Conservation (phyloP, 2,888 invertebrate species). For the Mactromeris polynyma region DNA sequence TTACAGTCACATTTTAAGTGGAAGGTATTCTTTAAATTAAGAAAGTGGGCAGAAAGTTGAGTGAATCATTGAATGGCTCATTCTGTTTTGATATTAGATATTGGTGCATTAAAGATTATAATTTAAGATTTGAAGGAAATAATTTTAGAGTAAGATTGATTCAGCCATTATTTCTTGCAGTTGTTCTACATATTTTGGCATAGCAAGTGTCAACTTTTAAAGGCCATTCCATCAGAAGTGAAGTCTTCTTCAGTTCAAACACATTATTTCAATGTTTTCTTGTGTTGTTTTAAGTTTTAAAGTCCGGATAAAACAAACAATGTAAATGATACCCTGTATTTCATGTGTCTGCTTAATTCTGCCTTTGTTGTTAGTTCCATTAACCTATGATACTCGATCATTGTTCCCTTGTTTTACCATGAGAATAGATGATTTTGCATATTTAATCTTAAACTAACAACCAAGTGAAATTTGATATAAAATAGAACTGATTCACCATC, state of each 20-base stretch:
- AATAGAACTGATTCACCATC: neutral
- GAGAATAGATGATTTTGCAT: slow-evolving; percentile 5
- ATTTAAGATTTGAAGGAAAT: too few relatives aligned
- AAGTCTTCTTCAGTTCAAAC: neutral
- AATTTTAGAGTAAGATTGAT: too few relatives aligned
- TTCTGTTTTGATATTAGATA: too few relatives aligned
- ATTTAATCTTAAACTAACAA: slow-evolving; percentile 15
- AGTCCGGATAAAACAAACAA: neutral
- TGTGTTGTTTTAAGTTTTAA: neutral
- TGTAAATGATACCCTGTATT: neutral
- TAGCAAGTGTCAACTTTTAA: too few relatives aligned
- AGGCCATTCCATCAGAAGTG: neutral
- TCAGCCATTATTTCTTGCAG: neutral
- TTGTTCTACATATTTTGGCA: neutral
- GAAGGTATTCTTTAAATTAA: too few relatives aligned
- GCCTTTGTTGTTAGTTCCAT: neutral
- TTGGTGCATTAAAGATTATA: too few relatives aligned
- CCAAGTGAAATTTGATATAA: neutral
- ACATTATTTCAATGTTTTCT: neutral
- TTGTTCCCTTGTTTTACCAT: neutral
- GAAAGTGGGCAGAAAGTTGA: too few relatives aligned
- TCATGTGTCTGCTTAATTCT: neutral
- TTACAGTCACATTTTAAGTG: too few relatives aligned
- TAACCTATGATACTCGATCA: neutral
- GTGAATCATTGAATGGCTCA: too few relatives aligned